Conservation (phyloP, 1,140 invertebrate species). For the Trichomalopsis sarcophagae region DNA sequence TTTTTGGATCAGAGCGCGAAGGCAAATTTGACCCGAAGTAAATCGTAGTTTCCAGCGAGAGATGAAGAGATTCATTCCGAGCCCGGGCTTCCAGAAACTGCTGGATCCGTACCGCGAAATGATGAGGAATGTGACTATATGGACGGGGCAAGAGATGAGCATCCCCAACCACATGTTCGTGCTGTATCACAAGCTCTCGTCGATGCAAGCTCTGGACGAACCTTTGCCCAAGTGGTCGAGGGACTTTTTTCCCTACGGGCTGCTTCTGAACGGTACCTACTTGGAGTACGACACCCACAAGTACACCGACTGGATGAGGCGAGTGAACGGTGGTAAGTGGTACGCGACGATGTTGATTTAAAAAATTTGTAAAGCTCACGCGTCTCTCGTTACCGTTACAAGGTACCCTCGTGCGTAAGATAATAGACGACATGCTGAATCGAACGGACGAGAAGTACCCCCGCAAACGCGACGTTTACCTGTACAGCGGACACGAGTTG, state of each 20-base stretch:
- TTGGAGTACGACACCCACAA: conserved; percentile 72
- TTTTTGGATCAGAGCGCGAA: too few relatives aligned
- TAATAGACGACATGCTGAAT: conserved; percentile 26
- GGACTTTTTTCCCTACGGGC: conserved; percentile 58
- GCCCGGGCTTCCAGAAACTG: conserved; percentile 38
- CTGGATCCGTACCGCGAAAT: conserved; percentile 52
- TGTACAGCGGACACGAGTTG: conserved; percentile 83
- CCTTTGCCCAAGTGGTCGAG: conserved; percentile 61
- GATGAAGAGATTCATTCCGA: not conserved
- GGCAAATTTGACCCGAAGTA: not conserved
- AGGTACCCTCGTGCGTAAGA: conserved; percentile 33
- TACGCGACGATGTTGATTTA: not conserved
- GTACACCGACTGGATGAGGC: conserved; percentile 70
- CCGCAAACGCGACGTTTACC: conserved; percentile 71
- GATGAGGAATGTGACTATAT: conserved; percentile 56
- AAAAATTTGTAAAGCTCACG: not conserved
- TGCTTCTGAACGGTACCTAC: conserved; percentile 50
- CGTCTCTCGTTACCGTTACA: not conserved
- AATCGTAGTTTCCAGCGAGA: conserved; percentile 51
- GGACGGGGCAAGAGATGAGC: conserved; percentile 57
- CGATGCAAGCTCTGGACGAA: conserved; percentile 57
- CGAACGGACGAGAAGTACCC: not conserved
- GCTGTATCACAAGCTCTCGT: conserved; percentile 61
- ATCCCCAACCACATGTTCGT: conserved; percentile 56
- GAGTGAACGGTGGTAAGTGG: conserved; percentile 69